Conservation (phyloP, 1,140 invertebrate genomes). For the Epicauta chinensis region DNA sequence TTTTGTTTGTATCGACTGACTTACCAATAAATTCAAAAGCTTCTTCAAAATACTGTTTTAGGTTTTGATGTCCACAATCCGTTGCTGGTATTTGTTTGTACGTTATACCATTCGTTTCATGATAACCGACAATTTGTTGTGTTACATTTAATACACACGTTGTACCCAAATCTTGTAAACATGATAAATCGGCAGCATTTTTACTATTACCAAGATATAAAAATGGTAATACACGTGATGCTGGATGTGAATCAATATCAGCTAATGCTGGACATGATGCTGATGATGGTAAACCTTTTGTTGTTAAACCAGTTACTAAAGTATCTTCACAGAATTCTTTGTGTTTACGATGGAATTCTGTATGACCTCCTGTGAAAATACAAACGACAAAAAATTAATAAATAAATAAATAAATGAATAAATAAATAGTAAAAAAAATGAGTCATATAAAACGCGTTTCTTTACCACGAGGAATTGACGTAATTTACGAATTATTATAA, state of each 20-base stretch:
- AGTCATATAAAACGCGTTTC: too few relatives aligned
- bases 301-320: constrained; percentile 42
- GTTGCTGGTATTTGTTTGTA: constrained; percentile 79
- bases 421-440: not conserved
- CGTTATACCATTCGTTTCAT: constrained; percentile 63
- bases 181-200: constrained; percentile 69
- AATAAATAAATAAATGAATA: not conserved
- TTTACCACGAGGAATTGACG: too few relatives aligned
- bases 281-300: constrained; percentile 35
- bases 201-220: constrained; percentile 80
- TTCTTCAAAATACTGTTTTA: constrained; percentile 88
- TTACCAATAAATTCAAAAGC: constrained; percentile 88
- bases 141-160: constrained; percentile 80
- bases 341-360: constrained; percentile 60
- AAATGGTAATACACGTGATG: constrained; percentile 79
- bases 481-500: too few relatives aligned
- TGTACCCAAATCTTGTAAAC: constrained; percentile 60
- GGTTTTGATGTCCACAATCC: constrained; percentile 82
- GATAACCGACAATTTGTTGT: constrained; percentile 65
- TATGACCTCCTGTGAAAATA: constrained; percentile 64
- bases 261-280: constrained; percentile 40
- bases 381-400: constrained; percentile 21
- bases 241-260: constrained; percentile 71
- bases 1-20: too few relatives aligned
- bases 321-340: constrained; percentile 59